These are phyloP conservation scores for Hapalemur alaotrensis DNA, from an alignment of 2,797 vertebrate genomes.

Conservation along the genomic window DNA sequence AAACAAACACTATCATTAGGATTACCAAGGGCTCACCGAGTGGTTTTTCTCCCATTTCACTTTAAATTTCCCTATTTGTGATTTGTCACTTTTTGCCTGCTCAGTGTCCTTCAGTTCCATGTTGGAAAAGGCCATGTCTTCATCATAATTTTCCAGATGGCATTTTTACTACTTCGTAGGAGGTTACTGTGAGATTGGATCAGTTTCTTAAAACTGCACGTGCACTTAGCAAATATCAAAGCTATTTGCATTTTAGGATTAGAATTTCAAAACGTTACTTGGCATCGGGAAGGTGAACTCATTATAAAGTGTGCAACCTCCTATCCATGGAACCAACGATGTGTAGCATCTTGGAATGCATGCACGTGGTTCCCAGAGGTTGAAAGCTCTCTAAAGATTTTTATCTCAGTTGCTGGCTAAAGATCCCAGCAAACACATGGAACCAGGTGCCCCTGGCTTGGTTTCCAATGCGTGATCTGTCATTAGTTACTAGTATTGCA, in stretches of 20 bases:
- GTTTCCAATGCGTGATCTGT: constrained; percentile 66
- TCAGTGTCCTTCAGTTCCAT: neutral
- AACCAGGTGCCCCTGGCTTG: constrained; percentile 50
- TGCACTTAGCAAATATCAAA: neutral
- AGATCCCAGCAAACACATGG: constrained; percentile 70
- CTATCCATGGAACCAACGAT: neutral
- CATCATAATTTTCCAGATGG: neutral
- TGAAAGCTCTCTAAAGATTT: constrained; percentile 58
- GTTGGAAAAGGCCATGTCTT: neutral
- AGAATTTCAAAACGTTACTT: neutral
- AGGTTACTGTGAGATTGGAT: neutral
- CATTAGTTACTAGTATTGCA: constrained; percentile 71
- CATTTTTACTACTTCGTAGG: neutral
- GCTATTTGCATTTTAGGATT: neutral
- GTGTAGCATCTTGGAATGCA: neutral
- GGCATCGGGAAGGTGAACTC: neutral
- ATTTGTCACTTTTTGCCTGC: neutral
- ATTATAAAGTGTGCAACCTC: neutral
- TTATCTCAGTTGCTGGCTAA: constrained; percentile 63
- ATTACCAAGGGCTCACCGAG: neutral
- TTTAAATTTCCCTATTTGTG: neutral
- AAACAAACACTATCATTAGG: neutral
- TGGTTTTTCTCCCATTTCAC: neutral
- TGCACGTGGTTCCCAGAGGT: neutral
- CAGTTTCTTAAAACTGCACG: neutral